Evolutionary conservation across 2,797 vertebrate genomes (phyloP).

Genomic region (Catamblyrhynchus diadema): DNA sequence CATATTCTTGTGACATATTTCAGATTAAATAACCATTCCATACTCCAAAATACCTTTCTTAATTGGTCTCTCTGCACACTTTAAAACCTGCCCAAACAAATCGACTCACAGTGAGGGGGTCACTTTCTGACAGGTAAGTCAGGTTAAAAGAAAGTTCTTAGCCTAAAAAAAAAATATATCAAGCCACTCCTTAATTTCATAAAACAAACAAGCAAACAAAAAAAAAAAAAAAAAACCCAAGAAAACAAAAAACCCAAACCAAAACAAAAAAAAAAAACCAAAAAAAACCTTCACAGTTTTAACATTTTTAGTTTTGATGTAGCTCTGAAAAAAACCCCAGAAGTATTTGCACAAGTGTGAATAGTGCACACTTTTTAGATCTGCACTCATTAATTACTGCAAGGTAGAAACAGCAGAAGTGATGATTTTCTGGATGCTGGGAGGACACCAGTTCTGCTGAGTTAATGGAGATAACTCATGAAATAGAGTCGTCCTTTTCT

Average conservation of each 20-base stretch:
- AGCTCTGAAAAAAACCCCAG: neutral
- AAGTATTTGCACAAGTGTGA: neutral
- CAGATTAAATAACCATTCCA: neutral
- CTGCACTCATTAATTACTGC: neutral
- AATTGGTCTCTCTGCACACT: neutral
- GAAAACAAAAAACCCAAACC: too few relatives aligned
- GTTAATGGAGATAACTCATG: neutral
- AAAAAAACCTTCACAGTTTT: neutral
- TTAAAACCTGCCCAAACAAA: neutral
- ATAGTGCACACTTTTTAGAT: neutral
- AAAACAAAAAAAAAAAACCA: neutral
- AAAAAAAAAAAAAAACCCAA: neutral
- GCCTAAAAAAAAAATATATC: accelerated
- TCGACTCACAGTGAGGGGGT: neutral
- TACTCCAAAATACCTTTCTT: neutral
- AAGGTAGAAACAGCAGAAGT: neutral
- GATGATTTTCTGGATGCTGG: neutral
- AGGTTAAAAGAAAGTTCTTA: neutral
- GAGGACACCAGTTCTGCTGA: neutral
- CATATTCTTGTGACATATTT: neutral
- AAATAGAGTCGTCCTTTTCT: neutral
- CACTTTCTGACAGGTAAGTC: neutral
- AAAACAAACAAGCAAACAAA: too few relatives aligned
- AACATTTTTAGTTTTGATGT: neutral
- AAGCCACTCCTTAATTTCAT: neutral